Evolutionary conservation across 2,113 vertebrate species (phyloP).

Genomic region (Pachycephala philippinensis): DNA sequence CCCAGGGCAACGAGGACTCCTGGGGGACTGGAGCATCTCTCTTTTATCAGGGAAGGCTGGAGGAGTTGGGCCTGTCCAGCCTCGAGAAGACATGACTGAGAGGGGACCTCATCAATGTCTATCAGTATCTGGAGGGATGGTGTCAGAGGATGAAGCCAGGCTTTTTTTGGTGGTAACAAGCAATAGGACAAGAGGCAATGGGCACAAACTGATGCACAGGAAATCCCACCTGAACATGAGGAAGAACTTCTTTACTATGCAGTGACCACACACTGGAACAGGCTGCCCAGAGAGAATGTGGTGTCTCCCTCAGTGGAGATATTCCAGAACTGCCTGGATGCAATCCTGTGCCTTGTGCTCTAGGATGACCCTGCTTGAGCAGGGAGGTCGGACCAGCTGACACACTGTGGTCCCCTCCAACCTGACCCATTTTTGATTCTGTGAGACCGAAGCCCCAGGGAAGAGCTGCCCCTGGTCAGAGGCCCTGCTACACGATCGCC

Average conservation of each 20-base stretch:
- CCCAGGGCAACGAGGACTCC: accelerated
- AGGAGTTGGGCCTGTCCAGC: not conserved
- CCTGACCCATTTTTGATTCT: not conserved
- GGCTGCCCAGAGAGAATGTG: too few relatives aligned
- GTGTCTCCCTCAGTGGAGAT: not conserved
- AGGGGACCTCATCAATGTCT: not conserved
- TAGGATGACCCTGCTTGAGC: not conserved
- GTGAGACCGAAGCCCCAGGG: not conserved
- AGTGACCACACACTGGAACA: not conserved
- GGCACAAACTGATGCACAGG: not conserved
- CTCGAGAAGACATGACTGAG: too few relatives aligned
- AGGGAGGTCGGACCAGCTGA: too few relatives aligned
- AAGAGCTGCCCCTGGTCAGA: not conserved
- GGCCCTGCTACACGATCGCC: accelerated
- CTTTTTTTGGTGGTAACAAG: not conserved
- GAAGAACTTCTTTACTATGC: not conserved
- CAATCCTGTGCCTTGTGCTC: not conserved
- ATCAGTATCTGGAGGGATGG: not conserved
- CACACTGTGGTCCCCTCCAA: not conserved
- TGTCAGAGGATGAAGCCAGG: not conserved
- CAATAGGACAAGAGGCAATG: accelerated
- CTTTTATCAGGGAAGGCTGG: not conserved
- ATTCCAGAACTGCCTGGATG: not conserved
- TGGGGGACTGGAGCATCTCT: not conserved
- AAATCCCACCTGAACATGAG: not conserved